Evolutionary conservation across 2,888 invertebrate genomes (phyloP).

Genomic region (Ectemnius lituratus): DNA sequence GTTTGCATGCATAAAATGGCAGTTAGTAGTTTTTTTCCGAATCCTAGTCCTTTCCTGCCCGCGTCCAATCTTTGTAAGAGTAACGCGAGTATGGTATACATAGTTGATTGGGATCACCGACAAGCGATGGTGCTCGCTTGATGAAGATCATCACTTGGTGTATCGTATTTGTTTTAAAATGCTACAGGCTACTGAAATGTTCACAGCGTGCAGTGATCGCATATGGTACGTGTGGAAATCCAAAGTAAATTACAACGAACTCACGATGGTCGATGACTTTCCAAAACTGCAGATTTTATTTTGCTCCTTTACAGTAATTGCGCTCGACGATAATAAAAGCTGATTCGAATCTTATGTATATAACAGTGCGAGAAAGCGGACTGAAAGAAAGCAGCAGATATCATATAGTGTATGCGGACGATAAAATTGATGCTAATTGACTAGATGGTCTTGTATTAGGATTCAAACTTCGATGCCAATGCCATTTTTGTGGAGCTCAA

Average conservation of each 20-base stretch:
- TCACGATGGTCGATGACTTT: constrained; percentile 19
- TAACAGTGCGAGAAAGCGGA: constrained; percentile 35
- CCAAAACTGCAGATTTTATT: constrained; percentile 35
- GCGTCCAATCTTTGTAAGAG: constrained; percentile 41
- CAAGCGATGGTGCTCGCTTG: constrained; percentile 29
- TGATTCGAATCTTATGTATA: constrained; percentile 49
- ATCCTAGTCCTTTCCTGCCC: constrained; percentile 64
- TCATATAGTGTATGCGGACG: too few species aligned
- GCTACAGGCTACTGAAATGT: constrained; percentile 30
- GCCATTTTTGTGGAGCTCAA: constrained; percentile 26
- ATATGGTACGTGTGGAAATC: constrained; percentile 16
- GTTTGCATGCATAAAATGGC: constrained; percentile 38
- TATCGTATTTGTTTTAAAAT: constrained; percentile 40
- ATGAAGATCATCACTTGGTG: constrained; percentile 37
- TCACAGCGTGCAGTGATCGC: constrained; percentile 25
- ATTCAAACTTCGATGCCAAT: too few species aligned
- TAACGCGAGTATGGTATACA: constrained; percentile 44
- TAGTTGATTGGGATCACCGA: constrained; percentile 45
- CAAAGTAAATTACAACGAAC: constrained; percentile 12
- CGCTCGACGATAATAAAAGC: constrained; percentile 33
- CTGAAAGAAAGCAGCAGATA: not conserved
- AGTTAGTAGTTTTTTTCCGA: constrained; percentile 59
- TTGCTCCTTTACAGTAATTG: constrained; percentile 38
- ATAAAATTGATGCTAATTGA: too few species aligned
- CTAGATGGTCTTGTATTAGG: too few species aligned